A percentile compares a stretch with the other conserved stretches of the same genome.
These are phyloP conservation scores for Rhopalosiphum padi DNA, from an alignment of 1,140 invertebrate species.

Conservation along the genomic window DNA sequence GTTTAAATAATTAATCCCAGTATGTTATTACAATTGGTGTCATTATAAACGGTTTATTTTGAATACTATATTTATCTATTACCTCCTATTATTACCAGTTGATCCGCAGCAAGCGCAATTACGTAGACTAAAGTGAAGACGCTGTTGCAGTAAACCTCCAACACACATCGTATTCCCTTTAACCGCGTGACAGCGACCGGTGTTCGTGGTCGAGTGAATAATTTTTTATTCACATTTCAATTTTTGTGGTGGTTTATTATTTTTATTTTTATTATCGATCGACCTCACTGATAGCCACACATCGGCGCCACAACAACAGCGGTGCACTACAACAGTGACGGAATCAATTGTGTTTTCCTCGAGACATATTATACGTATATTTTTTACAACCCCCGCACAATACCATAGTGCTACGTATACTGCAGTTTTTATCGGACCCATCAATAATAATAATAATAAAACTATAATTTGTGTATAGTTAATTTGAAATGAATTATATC, in stretches of 20 bases:
- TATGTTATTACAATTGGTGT: background rate
- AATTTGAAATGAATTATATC: background rate
- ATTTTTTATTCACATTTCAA: background rate
- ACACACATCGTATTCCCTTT: background rate
- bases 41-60: background rate
- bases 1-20: background rate
- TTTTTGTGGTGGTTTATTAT: background rate
- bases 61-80: background rate
- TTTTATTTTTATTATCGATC: background rate
- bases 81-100: background rate
- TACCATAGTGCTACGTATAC: background rate
- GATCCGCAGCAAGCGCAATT: background rate
- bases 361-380: background rate
- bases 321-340: background rate
- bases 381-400: background rate
- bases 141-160: background rate
- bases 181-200: background rate
- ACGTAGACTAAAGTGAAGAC: background rate
- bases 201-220: background rate
- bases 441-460: background rate
- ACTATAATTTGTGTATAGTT: background rate
- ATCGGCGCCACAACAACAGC: too few relatives aligned
- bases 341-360: background rate
- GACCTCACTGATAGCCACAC: too few relatives aligned
- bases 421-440: background rate